These are phyloP conservation scores for Amphiura filiformis DNA, from an alignment of 35 echinoderm and acorn worm species.

Conservation along the genomic window DNA sequence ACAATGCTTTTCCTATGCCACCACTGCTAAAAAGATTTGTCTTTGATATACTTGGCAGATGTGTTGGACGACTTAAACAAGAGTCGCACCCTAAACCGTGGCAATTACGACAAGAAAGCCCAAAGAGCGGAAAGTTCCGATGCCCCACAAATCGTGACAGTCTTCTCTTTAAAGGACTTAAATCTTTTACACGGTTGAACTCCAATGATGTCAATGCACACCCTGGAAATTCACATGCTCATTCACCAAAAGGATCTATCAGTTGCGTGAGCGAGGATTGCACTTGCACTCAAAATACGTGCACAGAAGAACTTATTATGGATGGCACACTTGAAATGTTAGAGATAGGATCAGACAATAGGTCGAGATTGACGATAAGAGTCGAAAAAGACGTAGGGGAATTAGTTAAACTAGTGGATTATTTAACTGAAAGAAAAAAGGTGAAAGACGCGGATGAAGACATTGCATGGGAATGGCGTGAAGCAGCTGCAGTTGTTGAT, in stretches of 20 bases:
- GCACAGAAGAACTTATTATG: conserved; percentile 15
- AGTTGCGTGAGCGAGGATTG: conserved; percentile 14
- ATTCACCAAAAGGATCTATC: conserved; percentile 15
- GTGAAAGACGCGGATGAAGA: conserved; percentile 40
- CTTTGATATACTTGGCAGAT: conserved; percentile 34
- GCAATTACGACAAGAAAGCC: background rate
- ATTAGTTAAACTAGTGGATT: conserved; percentile 25
- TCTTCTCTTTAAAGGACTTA: background rate
- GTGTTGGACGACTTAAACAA: conserved; percentile 44
- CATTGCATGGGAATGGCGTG: conserved; percentile 46
- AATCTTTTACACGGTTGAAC: background rate
- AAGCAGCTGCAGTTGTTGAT: conserved; percentile 57
- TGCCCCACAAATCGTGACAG: conserved; percentile 10
- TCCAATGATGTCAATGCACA: conserved; percentile 12
- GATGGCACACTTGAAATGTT: conserved; percentile 43
- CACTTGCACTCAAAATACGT: conserved; percentile 10
- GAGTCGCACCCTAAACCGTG: conserved; percentile 11
- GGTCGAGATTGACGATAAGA: conserved; percentile 29
- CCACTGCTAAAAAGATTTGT: conserved; percentile 40
- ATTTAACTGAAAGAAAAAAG: conserved; percentile 38
- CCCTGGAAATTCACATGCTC: background rate
- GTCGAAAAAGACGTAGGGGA: conserved; percentile 41
- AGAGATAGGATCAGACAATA: conserved; percentile 36
- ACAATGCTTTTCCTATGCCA: conserved; percentile 45
- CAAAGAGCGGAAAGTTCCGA: background rate